Evolutionary conservation across 2,888 invertebrate species (phyloP).

Genomic region (Lordiphosa andalusiaca): DNA sequence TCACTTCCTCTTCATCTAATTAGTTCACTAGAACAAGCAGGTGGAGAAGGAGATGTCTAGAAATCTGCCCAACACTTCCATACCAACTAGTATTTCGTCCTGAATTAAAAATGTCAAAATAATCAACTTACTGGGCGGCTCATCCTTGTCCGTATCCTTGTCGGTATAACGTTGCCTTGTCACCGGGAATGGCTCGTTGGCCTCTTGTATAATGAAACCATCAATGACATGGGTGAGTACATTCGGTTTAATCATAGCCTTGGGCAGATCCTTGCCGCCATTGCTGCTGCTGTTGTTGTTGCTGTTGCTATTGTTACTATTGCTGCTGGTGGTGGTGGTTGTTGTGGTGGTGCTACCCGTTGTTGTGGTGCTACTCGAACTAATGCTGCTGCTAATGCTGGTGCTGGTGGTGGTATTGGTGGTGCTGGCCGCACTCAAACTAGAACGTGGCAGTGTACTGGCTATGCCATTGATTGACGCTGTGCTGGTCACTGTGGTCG

Average conservation of each 20-base stretch:
- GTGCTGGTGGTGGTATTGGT: slow-evolving; percentile 10
- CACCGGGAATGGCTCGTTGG: slow-evolving; percentile 93
- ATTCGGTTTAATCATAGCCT: slow-evolving; percentile 96
- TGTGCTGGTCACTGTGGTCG: slow-evolving; percentile 36
- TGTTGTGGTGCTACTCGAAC: slow-evolving; percentile 15
- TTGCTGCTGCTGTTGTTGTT: slow-evolving; percentile 8
- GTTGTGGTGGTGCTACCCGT: slow-evolving; percentile 12
- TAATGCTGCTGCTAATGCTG: slow-evolving; percentile 25
- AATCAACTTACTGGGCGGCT: slow-evolving; percentile 87
- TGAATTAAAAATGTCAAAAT: no score
- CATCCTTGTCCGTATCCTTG: slow-evolving; percentile 83
- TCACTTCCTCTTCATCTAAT: no score
- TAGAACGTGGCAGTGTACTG: slow-evolving; percentile 5
- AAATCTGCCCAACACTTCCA: no score
- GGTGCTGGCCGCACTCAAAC: slow-evolving; percentile 10
- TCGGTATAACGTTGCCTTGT: slow-evolving; percentile 83
- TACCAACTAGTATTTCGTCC: no score
- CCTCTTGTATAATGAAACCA: slow-evolving; percentile 97
- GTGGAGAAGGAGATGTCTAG: no score
- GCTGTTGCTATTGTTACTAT: neutral
- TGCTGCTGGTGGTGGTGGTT: slow-evolving; percentile 10
- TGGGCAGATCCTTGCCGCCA: slow-evolving; percentile 83
- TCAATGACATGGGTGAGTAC: slow-evolving; percentile 98
- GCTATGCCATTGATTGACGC: slow-evolving; percentile 45
- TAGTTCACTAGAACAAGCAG: no score